These are phyloP conservation scores for Ornithorhynchus anatinus DNA, from an alignment of 2,113 vertebrate species.

Conservation along the genomic window DNA sequence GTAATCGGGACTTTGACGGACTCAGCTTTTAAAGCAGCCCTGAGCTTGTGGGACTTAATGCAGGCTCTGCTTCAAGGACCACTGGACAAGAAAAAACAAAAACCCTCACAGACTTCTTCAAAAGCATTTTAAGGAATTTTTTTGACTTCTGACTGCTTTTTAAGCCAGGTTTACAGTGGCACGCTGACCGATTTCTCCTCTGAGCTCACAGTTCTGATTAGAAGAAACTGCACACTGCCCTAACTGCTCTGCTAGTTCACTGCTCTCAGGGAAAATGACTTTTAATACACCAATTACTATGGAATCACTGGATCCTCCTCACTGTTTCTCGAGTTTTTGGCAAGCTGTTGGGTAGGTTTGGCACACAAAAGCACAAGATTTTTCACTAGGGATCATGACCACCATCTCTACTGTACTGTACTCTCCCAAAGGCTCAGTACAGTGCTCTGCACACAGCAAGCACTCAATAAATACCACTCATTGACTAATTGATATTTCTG, in stretches of 20 bases:
- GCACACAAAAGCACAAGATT: too few relatives aligned
- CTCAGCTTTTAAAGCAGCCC: background rate
- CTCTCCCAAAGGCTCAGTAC: too few relatives aligned
- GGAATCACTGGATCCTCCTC: background rate
- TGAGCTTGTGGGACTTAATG: background rate
- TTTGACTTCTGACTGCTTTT: background rate
- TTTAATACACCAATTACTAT: constrained; percentile 9
- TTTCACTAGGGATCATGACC: too few relatives aligned
- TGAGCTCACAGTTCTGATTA: background rate
- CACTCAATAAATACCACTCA: too few relatives aligned
- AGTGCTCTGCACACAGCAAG: too few relatives aligned
- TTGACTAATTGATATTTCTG: too few relatives aligned
- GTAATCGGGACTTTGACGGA: background rate
- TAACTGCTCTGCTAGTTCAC: background rate
- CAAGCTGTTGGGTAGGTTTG: too few relatives aligned
- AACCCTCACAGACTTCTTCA: background rate
- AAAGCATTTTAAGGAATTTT: background rate
- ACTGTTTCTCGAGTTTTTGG: background rate
- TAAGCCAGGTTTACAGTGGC: background rate
- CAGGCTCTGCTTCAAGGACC: constrained; percentile 4
- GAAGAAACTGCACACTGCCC: accelerated
- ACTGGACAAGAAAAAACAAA: background rate
- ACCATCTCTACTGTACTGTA: too few relatives aligned
- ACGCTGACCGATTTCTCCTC: background rate
- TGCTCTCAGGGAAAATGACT: background rate